Base-by-base conservation (phyloP, 2,113 vertebrate genomes). In the Clarias magur region DNA sequence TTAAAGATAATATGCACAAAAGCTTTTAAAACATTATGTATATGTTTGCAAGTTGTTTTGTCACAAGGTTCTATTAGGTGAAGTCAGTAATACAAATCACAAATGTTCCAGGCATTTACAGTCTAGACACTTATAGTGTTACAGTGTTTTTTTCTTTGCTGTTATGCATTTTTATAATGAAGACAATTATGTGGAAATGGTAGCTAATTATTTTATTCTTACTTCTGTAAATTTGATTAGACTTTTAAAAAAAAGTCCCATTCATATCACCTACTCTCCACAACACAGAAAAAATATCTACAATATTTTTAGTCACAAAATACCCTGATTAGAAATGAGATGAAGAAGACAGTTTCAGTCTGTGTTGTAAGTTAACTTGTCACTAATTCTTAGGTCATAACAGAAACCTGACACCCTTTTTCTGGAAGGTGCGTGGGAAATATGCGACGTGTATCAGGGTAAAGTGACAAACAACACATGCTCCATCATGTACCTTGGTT, bases 401-500 rank as follows among this genome's bases (percentile, higher is more conserved):
- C 48, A 17, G 27, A 56, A 80, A 85, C 9, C n/a, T 67, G 25
- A 80, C 48, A 65, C 12, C 7, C 1, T 59, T 42, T 79, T 85
- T 65, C 19, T 86, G 76, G 25, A 23, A 80, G 57, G 7, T n/a
- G 23, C 7, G 13, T 86, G 48, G 7, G 75, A 86, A 80, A 16
- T 62, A 80, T 25, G 5, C 21, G 17, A 60, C 42, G 38, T 75
- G 54, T n/a, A 60, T 62, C 34, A 63, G 34, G 16, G 38, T 11
- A 65, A 63, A 23, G 27, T 79, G 34, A 53, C 65, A 75, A 86
- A 84, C 63, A 88, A 34, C 25, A 67, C 88, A 81, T 60, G 88
- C 11, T 75, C 57, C 59, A 53, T 81, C 78, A 73, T 72, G 88
- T 70, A 25, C 34, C 0, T 0, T 27, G 25, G 3, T 56, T 60